Conservation (phyloP, 2,888 invertebrate genomes). For the Abrostola tripartita region DNA sequence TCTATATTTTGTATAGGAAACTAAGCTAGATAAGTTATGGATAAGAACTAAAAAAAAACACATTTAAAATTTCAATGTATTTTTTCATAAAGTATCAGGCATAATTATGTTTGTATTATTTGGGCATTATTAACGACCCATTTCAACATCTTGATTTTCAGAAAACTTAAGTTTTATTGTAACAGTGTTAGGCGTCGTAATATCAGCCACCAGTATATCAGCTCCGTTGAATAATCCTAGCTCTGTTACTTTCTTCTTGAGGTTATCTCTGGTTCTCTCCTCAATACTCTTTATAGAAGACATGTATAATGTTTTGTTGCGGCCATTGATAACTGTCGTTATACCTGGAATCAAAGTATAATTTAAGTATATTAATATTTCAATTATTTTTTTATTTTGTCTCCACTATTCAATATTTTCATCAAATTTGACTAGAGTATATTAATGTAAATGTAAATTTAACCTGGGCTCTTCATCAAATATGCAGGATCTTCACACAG, state of each 20-base stretch:
- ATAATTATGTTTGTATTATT: neutral
- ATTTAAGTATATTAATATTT: too few species aligned
- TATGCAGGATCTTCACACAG: conserved; percentile 93
- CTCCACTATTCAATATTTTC: neutral
- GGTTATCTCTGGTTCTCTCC: conserved; percentile 95
- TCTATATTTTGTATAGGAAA: too few species aligned
- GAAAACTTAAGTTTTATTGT: conserved; percentile 92
- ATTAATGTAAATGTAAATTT: neutral
- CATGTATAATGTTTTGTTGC: conserved; percentile 97
- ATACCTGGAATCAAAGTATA: conserved; percentile 86
- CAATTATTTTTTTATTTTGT: too few species aligned
- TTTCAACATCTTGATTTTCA: conserved; percentile 87
- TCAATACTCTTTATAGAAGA: conserved; percentile 97
- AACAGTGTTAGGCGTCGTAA: conserved; percentile 95
- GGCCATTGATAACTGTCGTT: conserved; percentile 93
- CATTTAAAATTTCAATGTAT: neutral
- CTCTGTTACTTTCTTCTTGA: conserved; percentile 95
- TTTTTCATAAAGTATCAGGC: neutral
- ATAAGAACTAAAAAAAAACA: too few species aligned
- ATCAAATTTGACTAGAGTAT: neutral
- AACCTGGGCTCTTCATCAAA: conserved; percentile 97
- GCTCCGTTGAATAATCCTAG: conserved; percentile 95
- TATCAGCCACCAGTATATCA: conserved; percentile 96
- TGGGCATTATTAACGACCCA: conserved; percentile 63
- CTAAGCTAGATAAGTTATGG: too few species aligned